phyloP scores from a whole-genome alignment of 1,140 invertebrate genomes.

The Ceratoteleas bidentatus region DNA sequence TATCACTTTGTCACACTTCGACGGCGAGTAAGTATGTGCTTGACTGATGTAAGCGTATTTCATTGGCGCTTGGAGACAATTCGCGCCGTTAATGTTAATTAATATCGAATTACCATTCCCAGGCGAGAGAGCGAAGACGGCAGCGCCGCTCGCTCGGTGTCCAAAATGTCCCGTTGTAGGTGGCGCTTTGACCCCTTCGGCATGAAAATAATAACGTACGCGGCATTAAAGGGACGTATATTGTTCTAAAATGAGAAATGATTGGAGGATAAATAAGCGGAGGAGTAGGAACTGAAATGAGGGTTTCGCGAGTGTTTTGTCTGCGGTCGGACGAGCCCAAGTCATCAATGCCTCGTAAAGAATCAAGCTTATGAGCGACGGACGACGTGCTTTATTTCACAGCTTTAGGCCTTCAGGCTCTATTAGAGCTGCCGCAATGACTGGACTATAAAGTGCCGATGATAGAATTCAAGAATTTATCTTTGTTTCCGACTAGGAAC shows the following conservation, averaged over 20 bases:
- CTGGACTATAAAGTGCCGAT: conserved; percentile 71
- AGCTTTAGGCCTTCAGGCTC: conserved; percentile 72
- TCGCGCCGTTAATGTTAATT: conserved; percentile 48
- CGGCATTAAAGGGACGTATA: conserved; percentile 53
- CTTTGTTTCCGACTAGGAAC: conserved; percentile 24
- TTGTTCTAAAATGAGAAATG: conserved; percentile 66
- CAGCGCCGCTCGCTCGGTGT: conserved; percentile 23
- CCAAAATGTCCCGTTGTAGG: conserved; percentile 43
- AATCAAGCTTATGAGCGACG: conserved; percentile 80
- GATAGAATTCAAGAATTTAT: conserved; percentile 55
- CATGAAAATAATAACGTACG: conserved; percentile 52
- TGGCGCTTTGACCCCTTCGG: conserved; percentile 39
- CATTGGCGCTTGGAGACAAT: conserved; percentile 43
- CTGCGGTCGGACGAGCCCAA: conserved; percentile 76
- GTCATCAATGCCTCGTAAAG: conserved; percentile 80
- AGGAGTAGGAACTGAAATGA: conserved; percentile 62
- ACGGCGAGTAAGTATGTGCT: conserved; percentile 64
- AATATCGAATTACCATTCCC: conserved; percentile 45
- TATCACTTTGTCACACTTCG: conserved; percentile 67
- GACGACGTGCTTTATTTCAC: conserved; percentile 73
- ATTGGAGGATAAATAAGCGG: conserved; percentile 59
- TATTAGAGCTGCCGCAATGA: conserved; percentile 67
- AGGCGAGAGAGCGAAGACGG: conserved; percentile 3
- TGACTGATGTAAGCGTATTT: conserved; percentile 58
- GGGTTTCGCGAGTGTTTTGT: conserved; percentile 73